phyloP scores from a whole-genome alignment of 2,888 invertebrate species.

The Allophyes oxyacanthae region DNA sequence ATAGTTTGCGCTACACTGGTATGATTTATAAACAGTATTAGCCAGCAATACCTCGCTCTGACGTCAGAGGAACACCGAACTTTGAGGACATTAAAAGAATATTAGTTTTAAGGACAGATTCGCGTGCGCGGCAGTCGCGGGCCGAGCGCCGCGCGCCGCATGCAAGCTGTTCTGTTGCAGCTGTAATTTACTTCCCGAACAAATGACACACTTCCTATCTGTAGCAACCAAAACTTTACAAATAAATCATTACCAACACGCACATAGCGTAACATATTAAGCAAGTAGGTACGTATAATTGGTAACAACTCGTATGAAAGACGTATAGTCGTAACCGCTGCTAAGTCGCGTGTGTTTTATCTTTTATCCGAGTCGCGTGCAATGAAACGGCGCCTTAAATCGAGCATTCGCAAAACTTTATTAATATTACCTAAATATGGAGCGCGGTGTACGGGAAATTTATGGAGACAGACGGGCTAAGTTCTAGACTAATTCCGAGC shows the following conservation, averaged over 20 bases:
- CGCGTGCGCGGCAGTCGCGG: conserved; percentile 35
- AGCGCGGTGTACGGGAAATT: conserved; percentile 6
- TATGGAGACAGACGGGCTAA: conserved; percentile 24
- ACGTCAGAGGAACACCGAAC: conserved; percentile 5
- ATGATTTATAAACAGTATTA: not conserved
- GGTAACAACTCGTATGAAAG: not conserved
- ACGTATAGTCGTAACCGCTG: not conserved
- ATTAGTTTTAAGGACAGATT: conserved; percentile 36
- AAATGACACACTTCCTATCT: conserved; percentile 9
- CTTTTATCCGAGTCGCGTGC: conserved; percentile 29
- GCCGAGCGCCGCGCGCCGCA: conserved; percentile 12
- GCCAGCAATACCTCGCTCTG: conserved; percentile 1
- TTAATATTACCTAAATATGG: conserved; percentile 37
- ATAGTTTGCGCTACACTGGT: too few species aligned
- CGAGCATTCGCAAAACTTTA: conserved; percentile 34
- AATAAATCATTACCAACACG: conserved; percentile 15
- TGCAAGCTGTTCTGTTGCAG: conserved; percentile 21
- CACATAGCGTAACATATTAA: conserved; percentile 8
- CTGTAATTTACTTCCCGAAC: conserved; percentile 13
- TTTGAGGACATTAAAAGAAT: conserved; percentile 32
- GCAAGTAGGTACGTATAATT: not conserved
- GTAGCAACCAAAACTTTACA: conserved; percentile 2
- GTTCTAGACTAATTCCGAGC: conserved; percentile 30
- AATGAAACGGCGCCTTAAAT: conserved; percentile 23
- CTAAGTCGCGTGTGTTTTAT: conserved; percentile 13